Evolutionary conservation across 2,797 vertebrate genomes (phyloP), one percentile per base, ranked within the genome.

Genomic region (Argya squamiceps): DNA sequence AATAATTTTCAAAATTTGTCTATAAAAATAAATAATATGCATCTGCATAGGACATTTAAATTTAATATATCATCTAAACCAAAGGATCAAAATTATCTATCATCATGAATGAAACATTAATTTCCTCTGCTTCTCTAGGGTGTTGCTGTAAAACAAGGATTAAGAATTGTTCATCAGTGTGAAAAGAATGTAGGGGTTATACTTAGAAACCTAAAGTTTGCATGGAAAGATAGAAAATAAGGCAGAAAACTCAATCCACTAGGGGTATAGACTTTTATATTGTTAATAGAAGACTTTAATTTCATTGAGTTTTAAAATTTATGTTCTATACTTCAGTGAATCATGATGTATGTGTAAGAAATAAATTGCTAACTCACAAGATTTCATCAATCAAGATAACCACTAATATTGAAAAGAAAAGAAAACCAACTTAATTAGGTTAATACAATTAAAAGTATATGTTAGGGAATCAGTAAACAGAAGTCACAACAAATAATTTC

Each of bases 61-160:
- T 50, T 44, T 16, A 70, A 70, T 68, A 39, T 67, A 69, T 63
- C 64, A 23, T 89, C 36, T 77, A 79, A 91, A 88, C 23, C 7
- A 37, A 27, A 53, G 2, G 7, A 43, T n/a, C 16, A 50, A 74
- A 58, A 58, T 65, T 47, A 68, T 71, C 80, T 89, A 74, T 75
- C 58, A 34, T 16, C 74, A 92, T 44, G 24, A 80, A 82, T 4
- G 4, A 71, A 94, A 86, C 44, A 73, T 71, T 91, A 75, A 91
- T 96, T 96, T 96, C 37, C 29, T 55, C 32, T 92, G 13, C 12
- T 75, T 15, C 52, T 93, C 46, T 55, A 64, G 47, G 9, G 19
- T 79, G 20, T 47, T 97, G 20, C 4, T 87, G 46, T 94, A 88
- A 94, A 92, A 92, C 34, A 86, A 92, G 47, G 44, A 92, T 96